Conservation (phyloP, 2,888 invertebrate species). For the Resseliella maxima region DNA sequence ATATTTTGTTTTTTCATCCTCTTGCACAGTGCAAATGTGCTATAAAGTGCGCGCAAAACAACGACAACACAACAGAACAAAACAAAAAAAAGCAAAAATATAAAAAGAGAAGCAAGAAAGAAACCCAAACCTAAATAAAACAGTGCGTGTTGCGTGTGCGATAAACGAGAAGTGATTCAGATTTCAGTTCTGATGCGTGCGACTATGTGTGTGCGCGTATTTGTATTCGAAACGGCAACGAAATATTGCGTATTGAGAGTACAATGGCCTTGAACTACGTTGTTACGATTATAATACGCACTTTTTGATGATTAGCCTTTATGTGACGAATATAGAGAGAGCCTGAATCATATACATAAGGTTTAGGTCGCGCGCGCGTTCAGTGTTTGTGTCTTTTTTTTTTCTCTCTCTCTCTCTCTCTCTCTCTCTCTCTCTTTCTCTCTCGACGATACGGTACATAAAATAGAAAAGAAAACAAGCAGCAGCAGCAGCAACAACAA, state of each 20-base stretch:
- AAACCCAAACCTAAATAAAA: constrained; percentile 2
- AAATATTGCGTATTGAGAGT: constrained; percentile 17
- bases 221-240: neutral
- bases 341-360: neutral
- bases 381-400: neutral
- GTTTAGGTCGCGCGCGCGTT: neutral
- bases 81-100: too few species aligned
- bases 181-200: neutral
- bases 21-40: neutral
- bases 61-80: neutral
- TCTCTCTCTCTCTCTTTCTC: too few species aligned
- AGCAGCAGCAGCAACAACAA: too few species aligned
- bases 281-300: constrained; percentile 42
- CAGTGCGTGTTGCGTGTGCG: constrained; percentile 29
- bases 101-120: neutral
- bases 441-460: too few species aligned
- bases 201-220: neutral
- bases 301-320: constrained; percentile 23
- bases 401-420: too few species aligned
- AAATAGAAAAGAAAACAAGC: too few species aligned
- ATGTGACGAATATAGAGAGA: neutral
- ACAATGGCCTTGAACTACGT: constrained; percentile 54
- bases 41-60: neutral
- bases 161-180: constrained; percentile 25
- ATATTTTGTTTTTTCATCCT: constrained; percentile 1